A percentile compares a stretch with the other conserved stretches of the same genome.
Conservation (phyloP, 92 coral and sea anemone genomes). For the Anthopleura xanthogrammica region DNA sequence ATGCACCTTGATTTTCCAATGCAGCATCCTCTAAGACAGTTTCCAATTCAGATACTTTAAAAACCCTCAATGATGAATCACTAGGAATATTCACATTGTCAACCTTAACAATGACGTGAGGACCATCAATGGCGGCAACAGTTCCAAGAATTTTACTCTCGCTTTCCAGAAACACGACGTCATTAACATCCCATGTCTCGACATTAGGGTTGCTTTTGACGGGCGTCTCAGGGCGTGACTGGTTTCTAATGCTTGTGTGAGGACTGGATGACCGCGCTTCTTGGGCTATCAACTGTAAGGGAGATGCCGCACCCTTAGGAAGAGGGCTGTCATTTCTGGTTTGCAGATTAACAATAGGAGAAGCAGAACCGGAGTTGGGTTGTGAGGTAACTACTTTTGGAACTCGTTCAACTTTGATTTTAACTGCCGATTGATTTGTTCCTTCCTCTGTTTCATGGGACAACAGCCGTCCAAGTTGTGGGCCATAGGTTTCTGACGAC, state of each 20-base stretch:
- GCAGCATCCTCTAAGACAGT: constrained; percentile 51
- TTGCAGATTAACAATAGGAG: constrained; percentile 11
- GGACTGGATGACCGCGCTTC: constrained; percentile 61
- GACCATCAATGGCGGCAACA: constrained; percentile 88
- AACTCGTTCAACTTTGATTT: constrained; percentile 67
- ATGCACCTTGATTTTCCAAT: constrained; percentile 40
- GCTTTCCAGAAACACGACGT: constrained; percentile 82
- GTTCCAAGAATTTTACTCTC: constrained; percentile 81
- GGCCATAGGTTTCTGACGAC: constrained; percentile 67
- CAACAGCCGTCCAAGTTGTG: constrained; percentile 68
- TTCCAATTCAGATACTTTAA: constrained; percentile 83
- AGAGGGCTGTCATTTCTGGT: constrained; percentile 13
- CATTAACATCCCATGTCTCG: constrained; percentile 83
- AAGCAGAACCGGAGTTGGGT: constrained; percentile 3
- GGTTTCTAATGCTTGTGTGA: constrained; percentile 55
- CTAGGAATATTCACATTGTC: constrained; percentile 37
- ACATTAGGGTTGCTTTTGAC: constrained; percentile 19
- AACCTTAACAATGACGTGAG: constrained; percentile 84
- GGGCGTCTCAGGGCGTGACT: constrained; percentile 26
- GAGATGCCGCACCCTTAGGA: constrained; percentile 30
- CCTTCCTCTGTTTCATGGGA: constrained; percentile 78
- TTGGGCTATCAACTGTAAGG: constrained; percentile 23
- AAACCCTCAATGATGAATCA: constrained; percentile 72
- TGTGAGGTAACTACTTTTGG: constrained; percentile 16
- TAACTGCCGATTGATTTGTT: constrained; percentile 45